Percentiles rank a stretch among this genome's conserved stretches.
These are phyloP conservation scores for Gasterosteus nipponicus DNA, from an alignment of 2,113 vertebrate genomes.

Conservation along the genomic window DNA sequence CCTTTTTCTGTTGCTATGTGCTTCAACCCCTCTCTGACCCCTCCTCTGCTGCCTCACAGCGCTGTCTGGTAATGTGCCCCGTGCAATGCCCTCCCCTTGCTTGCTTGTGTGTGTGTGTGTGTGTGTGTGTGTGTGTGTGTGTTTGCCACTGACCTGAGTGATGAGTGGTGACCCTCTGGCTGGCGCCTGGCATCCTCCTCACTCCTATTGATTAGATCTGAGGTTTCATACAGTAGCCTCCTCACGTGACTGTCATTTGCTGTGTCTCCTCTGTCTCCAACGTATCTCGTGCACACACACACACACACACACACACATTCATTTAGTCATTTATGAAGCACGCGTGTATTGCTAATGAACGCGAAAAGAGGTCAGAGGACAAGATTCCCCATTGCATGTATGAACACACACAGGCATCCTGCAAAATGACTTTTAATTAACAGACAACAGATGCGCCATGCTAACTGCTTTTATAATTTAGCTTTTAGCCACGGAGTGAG, in stretches of 20 bases:
- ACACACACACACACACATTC: conserved; percentile 3
- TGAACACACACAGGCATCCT: conserved; percentile 54
- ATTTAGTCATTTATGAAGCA: conserved; percentile 49
- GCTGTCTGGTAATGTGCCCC: conserved; percentile 72
- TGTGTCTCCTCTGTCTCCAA: conserved; percentile 77
- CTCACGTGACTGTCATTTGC: conserved; percentile 82
- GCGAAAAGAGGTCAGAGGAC: conserved; percentile 60
- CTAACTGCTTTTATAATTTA: conserved; percentile 68
- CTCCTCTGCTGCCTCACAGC: conserved; percentile 73
- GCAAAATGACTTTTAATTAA: conserved; percentile 71
- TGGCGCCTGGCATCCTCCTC: conserved; percentile 81
- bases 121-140: conserved; percentile 47
- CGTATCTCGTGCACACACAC: conserved; percentile 61
- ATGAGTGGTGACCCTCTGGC: conserved; percentile 82
- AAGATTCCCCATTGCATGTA: conserved; percentile 57
- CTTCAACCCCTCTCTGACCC: conserved; percentile 78
- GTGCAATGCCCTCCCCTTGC: conserved; percentile 52
- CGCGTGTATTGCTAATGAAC: conserved; percentile 62
- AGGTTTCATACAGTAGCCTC: conserved; percentile 81
- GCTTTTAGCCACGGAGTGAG: conserved; percentile 68
- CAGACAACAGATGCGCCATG: conserved; percentile 72
- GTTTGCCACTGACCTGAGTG: conserved; percentile 76
- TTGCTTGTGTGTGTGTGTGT: conserved; percentile 33
- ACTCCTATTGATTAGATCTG: conserved; percentile 82
- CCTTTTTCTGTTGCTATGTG: conserved; percentile 70